These are phyloP conservation scores for Cyclina sinensis DNA, from an alignment of 1,140 invertebrate genomes.

Conservation along the genomic window DNA sequence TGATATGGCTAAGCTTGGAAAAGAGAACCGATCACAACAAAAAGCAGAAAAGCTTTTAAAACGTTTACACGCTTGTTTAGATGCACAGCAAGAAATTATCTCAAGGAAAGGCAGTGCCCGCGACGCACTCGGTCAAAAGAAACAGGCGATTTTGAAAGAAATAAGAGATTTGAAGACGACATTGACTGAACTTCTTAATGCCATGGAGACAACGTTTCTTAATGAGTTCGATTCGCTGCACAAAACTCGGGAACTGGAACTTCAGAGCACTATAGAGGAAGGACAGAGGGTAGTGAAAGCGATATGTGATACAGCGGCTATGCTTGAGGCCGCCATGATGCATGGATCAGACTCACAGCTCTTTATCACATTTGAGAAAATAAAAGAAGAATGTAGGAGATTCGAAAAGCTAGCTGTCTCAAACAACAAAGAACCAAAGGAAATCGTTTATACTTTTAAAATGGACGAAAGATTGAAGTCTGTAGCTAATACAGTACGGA, in stretches of 20 bases:
- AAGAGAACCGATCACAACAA: conserved; percentile 40
- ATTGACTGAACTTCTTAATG: conserved; percentile 34
- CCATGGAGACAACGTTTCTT: conserved; percentile 44
- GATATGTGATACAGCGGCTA: not conserved
- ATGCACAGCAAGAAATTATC: conserved; percentile 2
- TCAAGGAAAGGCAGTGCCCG: not conserved
- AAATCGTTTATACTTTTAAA: conserved; percentile 52
- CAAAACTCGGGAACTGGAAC: conserved; percentile 11
- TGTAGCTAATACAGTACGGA: conserved; percentile 44
- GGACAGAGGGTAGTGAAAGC: conserved; percentile 10
- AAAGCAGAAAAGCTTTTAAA: conserved; percentile 53
- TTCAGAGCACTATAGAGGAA: conserved; percentile 23
- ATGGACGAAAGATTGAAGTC: conserved; percentile 43
- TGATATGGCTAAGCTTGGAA: conserved; percentile 55
- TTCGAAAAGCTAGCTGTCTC: conserved; percentile 27
- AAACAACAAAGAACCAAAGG: conserved; percentile 49
- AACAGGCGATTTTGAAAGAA: conserved; percentile 23
- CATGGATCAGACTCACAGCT: conserved; percentile 50
- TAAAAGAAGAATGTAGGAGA: conserved; percentile 56
- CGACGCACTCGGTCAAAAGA: conserved; percentile 21
- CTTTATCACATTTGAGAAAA: conserved; percentile 48
- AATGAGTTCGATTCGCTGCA: conserved; percentile 59
- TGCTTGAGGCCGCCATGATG: conserved; percentile 46
- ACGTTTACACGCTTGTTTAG: conserved; percentile 51
- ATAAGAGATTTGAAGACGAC: conserved; percentile 47